Percentiles rank a stretch among this genome's conserved stretches.
phyloP scores from a whole-genome alignment of 2,113 vertebrate genomes.

The Sphaerodactylus townsendi region DNA sequence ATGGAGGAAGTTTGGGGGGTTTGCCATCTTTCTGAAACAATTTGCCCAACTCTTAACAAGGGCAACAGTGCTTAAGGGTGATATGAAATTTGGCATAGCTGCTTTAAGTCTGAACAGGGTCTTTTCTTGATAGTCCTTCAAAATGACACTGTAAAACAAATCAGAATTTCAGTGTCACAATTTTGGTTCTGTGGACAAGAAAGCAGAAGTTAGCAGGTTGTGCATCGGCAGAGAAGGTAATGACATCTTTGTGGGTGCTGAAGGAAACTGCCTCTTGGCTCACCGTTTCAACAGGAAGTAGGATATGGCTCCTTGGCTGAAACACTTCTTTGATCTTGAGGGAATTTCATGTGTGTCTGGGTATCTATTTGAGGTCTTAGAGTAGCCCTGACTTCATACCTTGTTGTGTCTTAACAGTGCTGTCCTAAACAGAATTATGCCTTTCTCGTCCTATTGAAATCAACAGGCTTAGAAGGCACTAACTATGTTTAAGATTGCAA shows the following conservation, averaged over 20 bases:
- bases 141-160: neutral
- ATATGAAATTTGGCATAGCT: neutral
- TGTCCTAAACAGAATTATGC: too few species aligned
- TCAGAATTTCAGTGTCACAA: neutral
- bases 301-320: too few species aligned
- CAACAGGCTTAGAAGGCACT: too few species aligned
- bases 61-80: neutral
- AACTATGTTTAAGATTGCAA: too few species aligned
- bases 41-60: neutral
- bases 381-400: neutral
- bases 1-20: too few species aligned
- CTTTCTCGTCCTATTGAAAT: too few species aligned
- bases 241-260: neutral
- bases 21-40: too few species aligned
- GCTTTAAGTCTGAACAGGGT: neutral
- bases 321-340: neutral
- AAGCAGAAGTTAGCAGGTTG: neutral
- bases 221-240: too few species aligned
- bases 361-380: neutral
- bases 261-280: neutral
- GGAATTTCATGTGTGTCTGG: too few species aligned
- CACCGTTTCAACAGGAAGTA: neutral
- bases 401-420: neutral
- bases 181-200: neutral
- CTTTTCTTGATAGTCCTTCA: neutral